Evolutionary conservation across 2,888 invertebrate species (phyloP).

Genomic region (Neoaliturus tenellus): DNA sequence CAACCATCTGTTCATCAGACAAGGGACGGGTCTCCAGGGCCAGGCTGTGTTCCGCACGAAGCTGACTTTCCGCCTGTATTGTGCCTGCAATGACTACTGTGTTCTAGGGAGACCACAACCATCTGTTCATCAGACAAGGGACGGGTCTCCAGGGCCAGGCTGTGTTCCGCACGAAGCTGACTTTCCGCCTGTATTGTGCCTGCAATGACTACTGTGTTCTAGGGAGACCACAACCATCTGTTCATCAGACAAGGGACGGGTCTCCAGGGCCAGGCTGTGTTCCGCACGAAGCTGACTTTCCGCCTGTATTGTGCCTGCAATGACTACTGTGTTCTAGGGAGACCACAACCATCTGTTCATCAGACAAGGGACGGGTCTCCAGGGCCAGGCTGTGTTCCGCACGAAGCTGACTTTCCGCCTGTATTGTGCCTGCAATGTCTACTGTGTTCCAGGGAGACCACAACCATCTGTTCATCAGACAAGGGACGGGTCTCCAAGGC

Average conservation of each 20-base stretch:
- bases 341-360: conserved; percentile 99
- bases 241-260: conserved; percentile 99
- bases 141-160: conserved; percentile 98
- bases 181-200: too few relatives aligned
- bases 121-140: conserved; percentile 97
- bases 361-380: conserved; percentile 97
- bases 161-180: conserved; percentile 96
- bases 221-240: conserved; percentile 98
- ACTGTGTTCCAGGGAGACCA: conserved; percentile 88
- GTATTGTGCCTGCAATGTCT: too few relatives aligned
- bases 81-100: too few relatives aligned
- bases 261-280: conserved; percentile 98
- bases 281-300: conserved; percentile 97
- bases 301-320: too few relatives aligned
- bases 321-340: conserved; percentile 80
- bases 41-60: conserved; percentile 98
- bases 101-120: conserved; percentile 94
- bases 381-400: conserved; percentile 97
- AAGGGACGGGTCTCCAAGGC: conserved; percentile 98
- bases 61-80: conserved; percentile 97
- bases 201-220: too few relatives aligned
- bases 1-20: conserved; percentile 98
- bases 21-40: conserved; percentile 98
- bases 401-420: conserved; percentile 98
- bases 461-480: conserved; percentile 98